Percentiles rank a stretch among this genome's conserved stretches.
Evolutionary conservation across 2,113 vertebrate species (phyloP).

Genomic region (Zosterops hypoxanthus): DNA sequence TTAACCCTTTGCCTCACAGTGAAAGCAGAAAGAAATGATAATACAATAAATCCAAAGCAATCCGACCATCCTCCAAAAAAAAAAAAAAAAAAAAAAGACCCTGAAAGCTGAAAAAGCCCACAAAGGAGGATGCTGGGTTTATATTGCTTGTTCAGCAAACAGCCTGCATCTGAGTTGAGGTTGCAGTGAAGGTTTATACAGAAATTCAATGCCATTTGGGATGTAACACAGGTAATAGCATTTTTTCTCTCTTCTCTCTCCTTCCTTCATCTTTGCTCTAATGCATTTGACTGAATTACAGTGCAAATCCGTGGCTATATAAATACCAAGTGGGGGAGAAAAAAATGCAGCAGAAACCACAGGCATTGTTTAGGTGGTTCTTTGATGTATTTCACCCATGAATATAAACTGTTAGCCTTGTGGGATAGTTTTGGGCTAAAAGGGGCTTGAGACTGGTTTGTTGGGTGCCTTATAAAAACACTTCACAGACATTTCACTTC

Average conservation of each 20-base stretch:
- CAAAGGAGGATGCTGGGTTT: background rate
- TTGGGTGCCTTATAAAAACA: constrained; percentile 9
- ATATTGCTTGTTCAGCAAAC: background rate
- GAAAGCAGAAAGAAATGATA: constrained; percentile 19
- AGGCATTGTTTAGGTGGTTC: constrained; percentile 36
- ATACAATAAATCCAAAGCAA: constrained; percentile 14
- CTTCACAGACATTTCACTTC: background rate
- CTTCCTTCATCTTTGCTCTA: constrained; percentile 19
- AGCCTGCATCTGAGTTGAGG: background rate
- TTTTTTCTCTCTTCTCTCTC: background rate
- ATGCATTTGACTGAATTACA: background rate
- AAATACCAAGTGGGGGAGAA: background rate
- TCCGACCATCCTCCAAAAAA: background rate
- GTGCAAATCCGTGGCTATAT: constrained; percentile 1
- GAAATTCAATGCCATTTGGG: background rate
- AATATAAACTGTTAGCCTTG: constrained; percentile 32
- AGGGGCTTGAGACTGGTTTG: constrained; percentile 9
- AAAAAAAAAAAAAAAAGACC: background rate
- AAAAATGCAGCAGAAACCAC: constrained; percentile 12
- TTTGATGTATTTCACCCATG: constrained; percentile 50
- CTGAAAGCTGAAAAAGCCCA: background rate
- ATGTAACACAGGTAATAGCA: background rate
- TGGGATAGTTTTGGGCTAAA: constrained; percentile 40
- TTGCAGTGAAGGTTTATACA: background rate
- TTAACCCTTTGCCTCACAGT: constrained; percentile 8